These are phyloP conservation scores for Machaerirhynchus nigripectus DNA, from an alignment of 2,113 vertebrate species.

Conservation along the genomic window DNA sequence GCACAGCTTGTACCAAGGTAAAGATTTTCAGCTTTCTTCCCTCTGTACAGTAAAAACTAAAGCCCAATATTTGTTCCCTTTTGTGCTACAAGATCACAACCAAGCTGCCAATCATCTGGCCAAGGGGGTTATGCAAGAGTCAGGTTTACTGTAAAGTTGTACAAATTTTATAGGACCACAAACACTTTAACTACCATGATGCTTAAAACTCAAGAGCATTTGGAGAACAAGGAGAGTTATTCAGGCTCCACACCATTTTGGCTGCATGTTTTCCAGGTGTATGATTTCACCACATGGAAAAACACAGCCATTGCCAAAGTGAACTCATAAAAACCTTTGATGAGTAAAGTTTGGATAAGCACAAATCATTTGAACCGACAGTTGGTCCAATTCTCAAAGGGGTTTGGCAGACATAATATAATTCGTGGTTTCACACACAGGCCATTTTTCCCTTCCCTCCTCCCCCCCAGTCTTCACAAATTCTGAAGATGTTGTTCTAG, in stretches of 20 bases:
- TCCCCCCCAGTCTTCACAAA: neutral
- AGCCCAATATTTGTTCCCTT: neutral
- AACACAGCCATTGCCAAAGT: slow-evolving; percentile 59
- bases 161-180: slow-evolving; percentile 64
- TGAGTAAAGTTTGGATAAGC: slow-evolving; percentile 72
- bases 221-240: slow-evolving; percentile 71
- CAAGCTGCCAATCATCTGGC: slow-evolving; percentile 29
- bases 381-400: slow-evolving; percentile 58
- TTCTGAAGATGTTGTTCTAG: slow-evolving; percentile 62
- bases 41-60: neutral
- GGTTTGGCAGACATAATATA: slow-evolving; percentile 65
- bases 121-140: slow-evolving; percentile 29
- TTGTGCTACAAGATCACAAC: neutral
- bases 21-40: neutral
- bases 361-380: slow-evolving; percentile 64
- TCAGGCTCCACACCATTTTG: slow-evolving; percentile 54
- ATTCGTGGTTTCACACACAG: slow-evolving; percentile 67
- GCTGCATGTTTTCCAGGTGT: slow-evolving; percentile 64
- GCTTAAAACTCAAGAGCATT: slow-evolving; percentile 25
- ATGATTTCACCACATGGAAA: slow-evolving; percentile 72
- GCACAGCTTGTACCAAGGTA: neutral
- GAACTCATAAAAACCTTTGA: slow-evolving; percentile 68
- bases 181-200: slow-evolving; percentile 41
- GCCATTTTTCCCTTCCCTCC: slow-evolving; percentile 27
- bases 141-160: slow-evolving; percentile 49